Conservation (phyloP, 2,113 vertebrate species). For the Trogon surrucura region DNA sequence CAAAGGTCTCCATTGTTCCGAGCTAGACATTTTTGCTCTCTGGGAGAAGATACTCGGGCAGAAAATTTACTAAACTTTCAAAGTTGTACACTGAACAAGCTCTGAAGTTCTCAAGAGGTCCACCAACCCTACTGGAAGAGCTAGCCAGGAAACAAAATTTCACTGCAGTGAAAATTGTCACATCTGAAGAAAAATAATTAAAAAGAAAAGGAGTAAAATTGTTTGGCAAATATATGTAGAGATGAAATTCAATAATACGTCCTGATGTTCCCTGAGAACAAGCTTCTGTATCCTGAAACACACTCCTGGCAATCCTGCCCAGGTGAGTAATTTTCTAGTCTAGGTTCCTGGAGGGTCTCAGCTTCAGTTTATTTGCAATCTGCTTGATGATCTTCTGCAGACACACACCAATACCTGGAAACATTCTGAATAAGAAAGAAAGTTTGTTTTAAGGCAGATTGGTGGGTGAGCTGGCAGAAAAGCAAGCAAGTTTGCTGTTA, state of each 20-base stretch:
- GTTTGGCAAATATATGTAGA: background rate
- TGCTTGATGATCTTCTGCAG: background rate
- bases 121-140: background rate
- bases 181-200: background rate
- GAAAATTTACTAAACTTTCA: background rate
- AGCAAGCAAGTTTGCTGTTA: background rate
- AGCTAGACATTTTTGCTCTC: background rate
- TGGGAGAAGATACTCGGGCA: background rate
- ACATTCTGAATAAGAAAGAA: background rate
- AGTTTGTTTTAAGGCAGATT: background rate
- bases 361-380: background rate
- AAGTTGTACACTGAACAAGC: background rate
- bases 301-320: background rate
- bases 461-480: background rate
- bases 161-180: background rate
- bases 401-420: background rate
- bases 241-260: background rate
- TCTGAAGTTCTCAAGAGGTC: background rate
- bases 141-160: background rate
- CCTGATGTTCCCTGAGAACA: background rate
- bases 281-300: background rate
- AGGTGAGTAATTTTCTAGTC: background rate
- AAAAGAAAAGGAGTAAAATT: background rate
- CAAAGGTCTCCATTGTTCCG: background rate
- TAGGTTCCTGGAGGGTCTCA: accelerated